phyloP scores from a whole-genome alignment of 37 sponge, comb jelly and placozoan species.

The Geodia barretti region DNA sequence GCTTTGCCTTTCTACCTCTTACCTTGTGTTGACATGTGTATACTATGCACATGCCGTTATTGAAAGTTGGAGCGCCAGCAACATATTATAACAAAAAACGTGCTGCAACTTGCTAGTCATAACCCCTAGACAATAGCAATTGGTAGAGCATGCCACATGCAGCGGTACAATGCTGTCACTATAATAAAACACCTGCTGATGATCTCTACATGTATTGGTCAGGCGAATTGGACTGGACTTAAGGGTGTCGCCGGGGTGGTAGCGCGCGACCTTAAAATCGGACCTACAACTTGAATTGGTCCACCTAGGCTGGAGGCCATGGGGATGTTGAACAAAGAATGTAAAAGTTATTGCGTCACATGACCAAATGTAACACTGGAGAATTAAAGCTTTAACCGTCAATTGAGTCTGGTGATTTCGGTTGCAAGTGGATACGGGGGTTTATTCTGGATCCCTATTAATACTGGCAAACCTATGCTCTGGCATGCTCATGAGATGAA shows the following conservation, averaged over 20 bases:
- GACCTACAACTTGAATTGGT: slow-evolving; percentile 74
- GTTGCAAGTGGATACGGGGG: slow-evolving; percentile 57
- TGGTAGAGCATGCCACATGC: background rate
- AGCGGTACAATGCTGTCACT: slow-evolving; percentile 78
- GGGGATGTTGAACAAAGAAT: slow-evolving; percentile 68
- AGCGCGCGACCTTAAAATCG: slow-evolving; percentile 63
- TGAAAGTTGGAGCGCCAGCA: background rate
- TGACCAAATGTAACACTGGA: background rate
- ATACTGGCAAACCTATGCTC: slow-evolving; percentile 59
- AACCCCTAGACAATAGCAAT: background rate
- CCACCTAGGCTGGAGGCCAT: slow-evolving; percentile 59
- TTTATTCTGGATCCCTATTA: slow-evolving; percentile 69
- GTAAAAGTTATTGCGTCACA: slow-evolving; percentile 43
- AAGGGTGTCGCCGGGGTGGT: slow-evolving; percentile 27
- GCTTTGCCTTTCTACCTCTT: no score
- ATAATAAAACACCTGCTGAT: slow-evolving; percentile 39
- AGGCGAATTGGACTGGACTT: slow-evolving; percentile 29
- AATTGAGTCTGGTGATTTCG: slow-evolving; percentile 7
- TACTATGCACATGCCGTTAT: background rate
- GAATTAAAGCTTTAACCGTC: background rate
- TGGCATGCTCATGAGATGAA: slow-evolving; percentile 74
- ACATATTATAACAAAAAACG: background rate
- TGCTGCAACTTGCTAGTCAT: background rate
- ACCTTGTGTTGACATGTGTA: no score
- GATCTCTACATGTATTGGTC: slow-evolving; percentile 58